Evolutionary conservation across 2,888 invertebrate genomes (phyloP), one percentile per base, ranked within the genome.

Genomic region (Saturnia pavonia): DNA sequence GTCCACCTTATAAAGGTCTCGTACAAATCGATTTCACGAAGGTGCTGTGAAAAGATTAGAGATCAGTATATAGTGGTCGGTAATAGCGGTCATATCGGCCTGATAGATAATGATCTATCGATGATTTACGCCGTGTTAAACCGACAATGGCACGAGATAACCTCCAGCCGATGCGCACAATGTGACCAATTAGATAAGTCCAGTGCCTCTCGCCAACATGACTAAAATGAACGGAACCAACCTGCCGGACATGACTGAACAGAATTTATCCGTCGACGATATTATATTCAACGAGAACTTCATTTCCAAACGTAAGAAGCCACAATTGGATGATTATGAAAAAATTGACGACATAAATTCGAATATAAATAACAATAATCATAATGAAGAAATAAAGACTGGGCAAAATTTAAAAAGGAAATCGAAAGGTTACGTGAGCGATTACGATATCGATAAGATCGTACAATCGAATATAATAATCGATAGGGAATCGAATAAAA

Each of bases 81-180:
- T 77, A 79, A 85, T 85, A 86, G 86, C 90, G 91, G 92, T 92
- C 92, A 91, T 88, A 83, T 81, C 73, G 75, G 72, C 74, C 72
- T 72, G 77, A 75, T 78, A 88, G 94, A 94, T 94, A 93, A 92
- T 91, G 88, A 93, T 94, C 93, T 88, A 83, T 85, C 86, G 90
- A 92, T 91, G 91, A 93, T 92, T 91, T 92, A 91, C 91, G 90
- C 91, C 84, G 87, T 82, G 90, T 89, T 91, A 91, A 90, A 90
- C 87, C 84, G 89, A 92, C 92, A 92, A 93, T 92, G 85, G 88
- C 81, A 75, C 76, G 71, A 84, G 88, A 89, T 91, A 90, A 88
- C 89, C 88, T 82, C 87, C 84, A 75, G 82, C 78, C 76, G 82
- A 72, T 81, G 76, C 76, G 79, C 80, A 90, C 92, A 91, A 92